These are phyloP conservation scores for Stegastes partitus DNA, from an alignment of 2,113 vertebrate genomes.

Conservation along the genomic window DNA sequence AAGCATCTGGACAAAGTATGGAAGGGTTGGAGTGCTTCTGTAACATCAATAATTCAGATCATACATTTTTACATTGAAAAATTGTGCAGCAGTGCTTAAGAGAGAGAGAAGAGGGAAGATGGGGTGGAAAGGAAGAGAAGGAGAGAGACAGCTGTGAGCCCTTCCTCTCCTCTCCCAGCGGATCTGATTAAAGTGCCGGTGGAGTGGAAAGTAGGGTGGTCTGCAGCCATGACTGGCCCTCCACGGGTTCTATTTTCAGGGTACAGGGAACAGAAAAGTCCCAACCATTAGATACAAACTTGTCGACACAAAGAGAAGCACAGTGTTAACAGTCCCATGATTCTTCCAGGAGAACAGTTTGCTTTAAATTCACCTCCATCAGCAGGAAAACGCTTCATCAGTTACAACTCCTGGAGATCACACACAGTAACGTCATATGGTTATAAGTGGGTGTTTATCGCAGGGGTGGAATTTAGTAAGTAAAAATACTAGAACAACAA, in stretches of 20 bases:
- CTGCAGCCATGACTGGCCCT: slow-evolving; percentile 60
- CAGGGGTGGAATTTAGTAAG: too few relatives aligned
- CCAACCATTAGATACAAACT: slow-evolving; percentile 17
- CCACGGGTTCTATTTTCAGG: slow-evolving; percentile 63
- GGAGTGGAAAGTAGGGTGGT: slow-evolving; percentile 74
- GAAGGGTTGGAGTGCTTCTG: slow-evolving; percentile 52
- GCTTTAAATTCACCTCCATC: neutral
- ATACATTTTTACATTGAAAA: slow-evolving; percentile 44
- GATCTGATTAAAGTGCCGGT: slow-evolving; percentile 76
- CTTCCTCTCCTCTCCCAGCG: slow-evolving; percentile 64
- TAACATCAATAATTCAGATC: slow-evolving; percentile 72
- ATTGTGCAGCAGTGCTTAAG: slow-evolving; percentile 24
- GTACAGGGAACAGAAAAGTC: slow-evolving; percentile 52
- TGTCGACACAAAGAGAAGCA: slow-evolving; percentile 12
- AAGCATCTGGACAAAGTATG: slow-evolving; percentile 35
- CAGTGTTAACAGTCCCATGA: neutral
- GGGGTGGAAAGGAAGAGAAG: neutral
- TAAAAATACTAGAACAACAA: too few relatives aligned
- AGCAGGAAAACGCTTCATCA: neutral
- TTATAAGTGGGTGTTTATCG: too few relatives aligned
- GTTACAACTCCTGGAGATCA: neutral
- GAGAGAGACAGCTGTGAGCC: slow-evolving; percentile 53
- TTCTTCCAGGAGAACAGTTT: neutral
- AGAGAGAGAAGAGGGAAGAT: slow-evolving; percentile 7
- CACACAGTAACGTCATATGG: neutral